These are phyloP conservation scores for Muschampia plurimacula DNA, from an alignment of 2,888 invertebrate species.

Conservation along the genomic window DNA sequence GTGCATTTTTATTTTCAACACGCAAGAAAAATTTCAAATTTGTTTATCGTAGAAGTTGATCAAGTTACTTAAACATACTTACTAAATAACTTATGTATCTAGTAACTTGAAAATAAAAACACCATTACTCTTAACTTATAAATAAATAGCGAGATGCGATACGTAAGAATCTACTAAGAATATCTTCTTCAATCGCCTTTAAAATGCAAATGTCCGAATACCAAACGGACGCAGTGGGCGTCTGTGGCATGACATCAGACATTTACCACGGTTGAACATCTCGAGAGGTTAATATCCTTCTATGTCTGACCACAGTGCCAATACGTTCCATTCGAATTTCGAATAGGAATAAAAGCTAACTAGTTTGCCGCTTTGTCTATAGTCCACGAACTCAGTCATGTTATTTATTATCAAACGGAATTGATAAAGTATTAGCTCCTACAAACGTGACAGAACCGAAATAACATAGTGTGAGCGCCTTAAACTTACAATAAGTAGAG, in stretches of 20 bases:
- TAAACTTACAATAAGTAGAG: constrained; percentile 36
- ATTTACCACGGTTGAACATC: constrained; percentile 55
- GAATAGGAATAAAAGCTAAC: constrained; percentile 67
- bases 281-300: constrained; percentile 77
- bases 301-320: constrained; percentile 63
- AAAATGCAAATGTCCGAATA: constrained; percentile 49
- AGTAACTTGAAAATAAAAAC: no score
- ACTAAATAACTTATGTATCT: background rate
- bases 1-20: no score
- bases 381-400: constrained; percentile 46
- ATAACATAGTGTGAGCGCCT: constrained; percentile 17
- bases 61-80: no score
- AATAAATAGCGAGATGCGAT: constrained; percentile 8
- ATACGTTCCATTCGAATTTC: constrained; percentile 61
- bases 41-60: no score
- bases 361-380: constrained; percentile 57
- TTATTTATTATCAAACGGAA: constrained; percentile 39
- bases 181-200: constrained; percentile 12
- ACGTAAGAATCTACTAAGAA: constrained; percentile 13
- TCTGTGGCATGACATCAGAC: constrained; percentile 71
- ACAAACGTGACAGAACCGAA: constrained; percentile 19
- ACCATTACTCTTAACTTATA: background rate
- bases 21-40: no score
- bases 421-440: constrained; percentile 24
- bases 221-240: constrained; percentile 56